Base-by-base conservation (phyloP, 2,113 vertebrate species). In the Brevimyrus niger region DNA sequence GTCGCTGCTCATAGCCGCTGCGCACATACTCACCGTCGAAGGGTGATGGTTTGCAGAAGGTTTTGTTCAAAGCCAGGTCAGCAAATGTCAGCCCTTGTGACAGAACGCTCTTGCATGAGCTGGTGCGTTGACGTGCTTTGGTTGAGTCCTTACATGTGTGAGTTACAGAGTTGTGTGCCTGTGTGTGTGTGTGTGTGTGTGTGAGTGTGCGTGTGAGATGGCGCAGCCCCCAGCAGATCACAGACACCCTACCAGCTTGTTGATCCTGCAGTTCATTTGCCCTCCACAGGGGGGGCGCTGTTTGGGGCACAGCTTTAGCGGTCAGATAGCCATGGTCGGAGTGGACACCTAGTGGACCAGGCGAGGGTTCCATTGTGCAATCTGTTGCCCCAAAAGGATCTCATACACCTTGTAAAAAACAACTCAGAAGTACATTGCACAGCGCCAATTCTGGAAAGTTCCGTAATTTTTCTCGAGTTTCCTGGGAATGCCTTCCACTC, bases 221-320 rank as follows among this genome's bases (percentile, higher is more conserved):
- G 85, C 4, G 85, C 17, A 15, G n/a, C 27, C 58, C 2, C 55
- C 21, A 46, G 89, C 61, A 23, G 35, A 11, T 17, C 44, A 4
- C 21, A 44, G 58, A 88, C 86, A 87, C 88, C 38, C 38, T 92
- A 89, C 11, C 47, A 47, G 31, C 2, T 55, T 31, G 93, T 92
- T 92, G 90, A 86, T 91, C 90, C 69, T 76, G 27, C 35, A 76
- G 69, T 76, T 76, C 69, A 38, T 38, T 35, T 76, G 69, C 69
- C 31, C 90, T 92, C 92, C 87, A 88, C 23, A 17, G 44, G 51
- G 47, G 48, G 61, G 61, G 91, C 93, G 92, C 91, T 90, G 91
- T 88, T 87, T 53, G 42, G 80, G 2, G 69, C 35, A 76, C 83
- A 47, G 47, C 44, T 50, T 50, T 48, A 50, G 19, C 50, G n/a